phyloP scores from a whole-genome alignment of 2,797 vertebrate species.

The Tarsius wallacei region DNA sequence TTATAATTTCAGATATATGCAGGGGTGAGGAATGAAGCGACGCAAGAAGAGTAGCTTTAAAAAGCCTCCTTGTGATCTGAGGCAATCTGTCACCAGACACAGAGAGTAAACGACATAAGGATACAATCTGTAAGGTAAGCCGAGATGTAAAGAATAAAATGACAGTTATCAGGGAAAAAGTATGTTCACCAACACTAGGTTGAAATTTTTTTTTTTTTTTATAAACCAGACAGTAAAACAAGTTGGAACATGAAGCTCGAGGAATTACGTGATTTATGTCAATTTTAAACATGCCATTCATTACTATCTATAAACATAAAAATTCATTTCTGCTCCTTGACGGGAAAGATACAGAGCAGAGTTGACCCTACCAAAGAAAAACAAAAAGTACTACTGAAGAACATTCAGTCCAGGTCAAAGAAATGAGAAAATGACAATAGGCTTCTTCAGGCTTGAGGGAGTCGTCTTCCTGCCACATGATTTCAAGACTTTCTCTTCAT shows the following conservation, averaged over 20 bases:
- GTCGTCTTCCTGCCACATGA: constrained; percentile 55
- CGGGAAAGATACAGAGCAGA: constrained; percentile 50
- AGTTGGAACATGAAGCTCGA: constrained; percentile 57
- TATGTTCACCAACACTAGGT: neutral
- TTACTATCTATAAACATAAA: constrained; percentile 54
- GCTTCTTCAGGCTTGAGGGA: constrained; percentile 73
- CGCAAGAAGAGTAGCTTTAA: constrained; percentile 75
- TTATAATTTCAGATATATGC: constrained; percentile 87
- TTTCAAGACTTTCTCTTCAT: constrained; percentile 73
- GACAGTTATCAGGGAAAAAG: neutral
- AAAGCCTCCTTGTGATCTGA: constrained; percentile 69
- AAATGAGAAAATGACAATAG: constrained; percentile 62
- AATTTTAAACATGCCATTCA: constrained; percentile 67
- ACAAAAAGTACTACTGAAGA: constrained; percentile 53
- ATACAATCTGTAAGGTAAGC: constrained; percentile 62
- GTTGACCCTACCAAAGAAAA: neutral
- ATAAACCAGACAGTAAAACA: constrained; percentile 47
- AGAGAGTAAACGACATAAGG: constrained; percentile 59
- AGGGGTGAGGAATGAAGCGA: constrained; percentile 76
- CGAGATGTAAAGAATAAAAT: constrained; percentile 69
- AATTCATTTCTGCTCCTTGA: constrained; percentile 57
- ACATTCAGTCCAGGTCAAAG: constrained; percentile 67
- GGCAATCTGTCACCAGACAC: constrained; percentile 66
- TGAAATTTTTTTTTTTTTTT: constrained; percentile 30
- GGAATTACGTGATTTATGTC: constrained; percentile 64